Conservation (phyloP, 2,113 vertebrate species). For the Pipra filicauda region DNA sequence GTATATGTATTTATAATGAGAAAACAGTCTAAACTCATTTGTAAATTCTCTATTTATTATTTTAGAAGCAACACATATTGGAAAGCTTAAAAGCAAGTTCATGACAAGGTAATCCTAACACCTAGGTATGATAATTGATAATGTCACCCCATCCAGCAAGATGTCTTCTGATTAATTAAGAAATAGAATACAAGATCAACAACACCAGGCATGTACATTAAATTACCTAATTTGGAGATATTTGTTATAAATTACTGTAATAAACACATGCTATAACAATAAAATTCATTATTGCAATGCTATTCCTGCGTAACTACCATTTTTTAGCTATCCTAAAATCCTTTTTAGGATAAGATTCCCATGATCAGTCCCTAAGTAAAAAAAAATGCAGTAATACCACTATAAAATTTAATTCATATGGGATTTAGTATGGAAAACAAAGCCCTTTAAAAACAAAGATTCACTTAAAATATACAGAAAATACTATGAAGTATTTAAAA, state of each 20-base stretch:
- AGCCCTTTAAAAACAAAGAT: background rate
- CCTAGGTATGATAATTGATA: background rate
- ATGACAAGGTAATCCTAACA: background rate
- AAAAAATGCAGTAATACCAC: background rate
- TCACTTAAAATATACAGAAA: background rate
- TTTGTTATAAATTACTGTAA: constrained; percentile 14
- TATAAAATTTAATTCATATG: background rate
- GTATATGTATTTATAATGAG: background rate
- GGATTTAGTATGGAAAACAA: background rate
- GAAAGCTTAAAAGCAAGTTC: background rate
- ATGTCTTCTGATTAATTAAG: constrained; percentile 24
- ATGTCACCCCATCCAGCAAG: background rate
- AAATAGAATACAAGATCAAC: constrained; percentile 11
- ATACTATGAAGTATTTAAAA: background rate
- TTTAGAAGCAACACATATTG: background rate
- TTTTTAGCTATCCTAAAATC: background rate
- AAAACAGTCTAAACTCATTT: background rate
- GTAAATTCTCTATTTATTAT: constrained; percentile 1
- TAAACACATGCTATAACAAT: background rate
- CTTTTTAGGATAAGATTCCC: background rate
- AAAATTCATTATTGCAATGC: background rate
- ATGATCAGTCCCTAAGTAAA: background rate
- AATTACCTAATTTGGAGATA: constrained; percentile 12
- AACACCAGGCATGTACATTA: background rate
- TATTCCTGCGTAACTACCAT: background rate